phyloP scores from a whole-genome alignment of 2,888 invertebrate species.

The Ochlodes sylvanus region DNA sequence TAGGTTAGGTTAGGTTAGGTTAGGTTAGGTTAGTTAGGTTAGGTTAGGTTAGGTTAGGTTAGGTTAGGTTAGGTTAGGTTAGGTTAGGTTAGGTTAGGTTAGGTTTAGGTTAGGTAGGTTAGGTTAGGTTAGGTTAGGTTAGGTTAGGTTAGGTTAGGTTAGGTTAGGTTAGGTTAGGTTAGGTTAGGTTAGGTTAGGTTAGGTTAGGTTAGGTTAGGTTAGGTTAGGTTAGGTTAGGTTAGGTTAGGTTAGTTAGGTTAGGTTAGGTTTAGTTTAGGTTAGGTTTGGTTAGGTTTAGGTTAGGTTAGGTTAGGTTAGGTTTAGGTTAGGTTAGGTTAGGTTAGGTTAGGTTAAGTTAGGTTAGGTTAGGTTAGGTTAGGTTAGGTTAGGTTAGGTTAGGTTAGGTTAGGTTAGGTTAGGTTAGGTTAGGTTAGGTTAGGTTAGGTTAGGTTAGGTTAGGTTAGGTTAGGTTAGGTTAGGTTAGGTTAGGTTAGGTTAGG shows the following conservation, averaged over 20 bases:
- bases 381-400: constrained; percentile 38
- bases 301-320: constrained; percentile 38
- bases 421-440: constrained; percentile 41
- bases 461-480: constrained; percentile 38
- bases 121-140: constrained; percentile 42
- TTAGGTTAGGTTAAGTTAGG: constrained; percentile 39
- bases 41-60: constrained; percentile 42
- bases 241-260: constrained; percentile 40
- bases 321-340: constrained; percentile 38
- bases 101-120: constrained; percentile 11
- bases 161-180: constrained; percentile 44
- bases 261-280: constrained; percentile 7
- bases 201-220: constrained; percentile 40
- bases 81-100: constrained; percentile 41
- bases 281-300: constrained; percentile 36
- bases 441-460: constrained; percentile 40
- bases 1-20: constrained; percentile 43
- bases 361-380: constrained; percentile 40
- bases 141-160: constrained; percentile 43
- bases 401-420: constrained; percentile 41
- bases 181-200: constrained; percentile 42
- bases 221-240: constrained; percentile 39
- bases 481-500: constrained; percentile 40
- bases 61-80: constrained; percentile 42
- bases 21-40: constrained; percentile 42